Evolutionary conservation across 2,797 vertebrate genomes (phyloP), one percentile per base, ranked within the genome.

Genomic region (Enteromius anoplus): DNA sequence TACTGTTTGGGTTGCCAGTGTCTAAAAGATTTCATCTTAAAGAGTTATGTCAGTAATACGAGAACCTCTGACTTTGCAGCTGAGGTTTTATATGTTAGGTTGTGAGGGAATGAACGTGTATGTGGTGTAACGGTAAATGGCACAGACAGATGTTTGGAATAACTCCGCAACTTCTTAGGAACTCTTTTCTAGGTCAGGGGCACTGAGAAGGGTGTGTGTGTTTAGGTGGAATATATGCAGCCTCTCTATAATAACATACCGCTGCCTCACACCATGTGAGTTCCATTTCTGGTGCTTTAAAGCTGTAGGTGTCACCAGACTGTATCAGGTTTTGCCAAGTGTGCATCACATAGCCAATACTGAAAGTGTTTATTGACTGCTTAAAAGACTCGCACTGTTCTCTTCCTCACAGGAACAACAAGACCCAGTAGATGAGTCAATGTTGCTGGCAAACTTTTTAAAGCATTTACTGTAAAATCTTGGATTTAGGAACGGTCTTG

Each of bases 181-280:
- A 55, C 26, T 55, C 40, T 85, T 87, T 88, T 88, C 73, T 89
- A 83, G 80, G 88, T 82, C 88, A 83, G 83, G 64, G 78, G 76
- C 79, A 72, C 66, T 78, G 78, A 14, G 60, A 77, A 78, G 71
- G 77, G 75, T 72, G 34, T 71, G 76, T 68, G 49, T 82, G 55
- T 71, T 72, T 40, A 29, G 29, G 73, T 78, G 34, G 29, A 65
- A 76, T 69, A 29, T 58, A 45, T 65, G 58, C 14, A 80, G 45
- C 21, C 8, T 60, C 51, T 68, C 29, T 75, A 37, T 66, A 55
- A 53, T 23, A 76, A 40, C 32, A 40, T 9, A 70, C 72, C 34
- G 73, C 75, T 71, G 65, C 29, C 65, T 78, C 65, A 70, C 6
- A 62, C 51, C 37, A 47, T 55, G 62, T 53, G 49, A 78, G 21